Percentiles rank a stretch among this genome's conserved stretches.
Conservation (phyloP, 2,113 vertebrate genomes). For the Mesoclemmys tuberculata region DNA sequence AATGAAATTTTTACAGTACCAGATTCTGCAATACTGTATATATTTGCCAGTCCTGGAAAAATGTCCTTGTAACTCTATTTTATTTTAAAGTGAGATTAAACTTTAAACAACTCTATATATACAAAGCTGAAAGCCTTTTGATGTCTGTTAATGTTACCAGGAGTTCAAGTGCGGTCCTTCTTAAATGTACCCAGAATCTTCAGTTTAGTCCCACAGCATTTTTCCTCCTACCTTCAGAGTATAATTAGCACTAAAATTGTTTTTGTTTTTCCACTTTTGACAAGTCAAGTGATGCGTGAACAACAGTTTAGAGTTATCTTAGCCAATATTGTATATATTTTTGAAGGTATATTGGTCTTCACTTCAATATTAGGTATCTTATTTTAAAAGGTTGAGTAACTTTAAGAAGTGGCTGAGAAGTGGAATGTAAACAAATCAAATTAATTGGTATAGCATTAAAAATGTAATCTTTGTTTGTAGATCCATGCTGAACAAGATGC, state of each 20-base stretch:
- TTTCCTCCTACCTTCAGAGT: not conserved
- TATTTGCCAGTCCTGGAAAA: not conserved
- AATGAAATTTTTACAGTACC: not conserved
- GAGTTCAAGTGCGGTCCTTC: not conserved
- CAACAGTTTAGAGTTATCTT: not conserved
- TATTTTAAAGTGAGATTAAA: conserved; percentile 2
- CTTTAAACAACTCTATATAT: not conserved
- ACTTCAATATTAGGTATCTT: not conserved
- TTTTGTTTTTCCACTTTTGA: not conserved
- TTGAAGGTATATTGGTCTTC: not conserved
- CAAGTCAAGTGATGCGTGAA: not conserved
- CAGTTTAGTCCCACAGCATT: not conserved
- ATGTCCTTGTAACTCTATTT: not conserved
- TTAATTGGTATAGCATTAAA: not conserved
- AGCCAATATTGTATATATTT: not conserved
- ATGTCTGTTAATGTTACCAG: not conserved
- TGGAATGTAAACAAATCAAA: not conserved
- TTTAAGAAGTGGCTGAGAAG: not conserved
- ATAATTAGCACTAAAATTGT: conserved; percentile 20
- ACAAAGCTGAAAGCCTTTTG: conserved; percentile 43
- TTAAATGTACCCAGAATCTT: not conserved
- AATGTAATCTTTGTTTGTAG: not conserved
- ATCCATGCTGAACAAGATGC: not conserved
- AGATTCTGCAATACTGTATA: not conserved
- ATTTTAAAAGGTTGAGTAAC: not conserved